Percentiles rank a stretch among this genome's conserved stretches.
Evolutionary conservation across 2,113 vertebrate species (phyloP).

Genomic region (Muntiacus reevesi): DNA sequence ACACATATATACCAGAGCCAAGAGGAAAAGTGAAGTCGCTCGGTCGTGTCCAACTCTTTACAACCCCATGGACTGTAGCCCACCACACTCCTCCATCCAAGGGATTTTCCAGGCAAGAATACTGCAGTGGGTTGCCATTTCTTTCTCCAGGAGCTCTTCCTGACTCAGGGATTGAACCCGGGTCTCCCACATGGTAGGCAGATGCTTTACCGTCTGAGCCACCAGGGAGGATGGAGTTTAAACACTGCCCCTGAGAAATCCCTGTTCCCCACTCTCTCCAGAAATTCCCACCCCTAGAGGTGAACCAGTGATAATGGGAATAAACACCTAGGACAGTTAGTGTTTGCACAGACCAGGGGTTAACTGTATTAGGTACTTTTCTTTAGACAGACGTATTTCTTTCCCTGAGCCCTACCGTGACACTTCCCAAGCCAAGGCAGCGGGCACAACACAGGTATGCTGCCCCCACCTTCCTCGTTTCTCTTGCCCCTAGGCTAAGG

Average conservation of each 20-base stretch:
- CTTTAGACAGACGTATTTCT: not conserved
- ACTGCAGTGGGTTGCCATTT: not conserved
- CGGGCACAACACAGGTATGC: not conserved
- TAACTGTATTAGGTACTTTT: not conserved
- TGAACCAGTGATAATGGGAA: not conserved
- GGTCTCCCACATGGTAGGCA: not conserved
- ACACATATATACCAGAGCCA: not conserved
- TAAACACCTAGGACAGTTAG: not conserved
- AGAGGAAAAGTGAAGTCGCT: not conserved
- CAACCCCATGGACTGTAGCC: not conserved
- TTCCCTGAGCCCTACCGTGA: not conserved
- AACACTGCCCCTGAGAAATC: not conserved
- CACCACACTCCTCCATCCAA: not conserved
- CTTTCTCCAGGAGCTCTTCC: not conserved
- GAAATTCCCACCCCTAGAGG: not conserved
- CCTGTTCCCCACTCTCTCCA: not conserved
- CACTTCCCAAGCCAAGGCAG: not conserved
- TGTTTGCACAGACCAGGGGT: not conserved
- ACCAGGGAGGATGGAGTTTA: not conserved
- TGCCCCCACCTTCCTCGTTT: not conserved
- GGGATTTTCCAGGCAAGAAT: not conserved
- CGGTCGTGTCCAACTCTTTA: not conserved
- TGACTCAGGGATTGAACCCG: rapidly evolving
- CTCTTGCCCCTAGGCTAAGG: not conserved
- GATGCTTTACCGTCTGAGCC: not conserved